Percentiles rank a stretch among this genome's conserved stretches.
Evolutionary conservation across 2,888 invertebrate species (phyloP).

Genomic region (Arge pagana): DNA sequence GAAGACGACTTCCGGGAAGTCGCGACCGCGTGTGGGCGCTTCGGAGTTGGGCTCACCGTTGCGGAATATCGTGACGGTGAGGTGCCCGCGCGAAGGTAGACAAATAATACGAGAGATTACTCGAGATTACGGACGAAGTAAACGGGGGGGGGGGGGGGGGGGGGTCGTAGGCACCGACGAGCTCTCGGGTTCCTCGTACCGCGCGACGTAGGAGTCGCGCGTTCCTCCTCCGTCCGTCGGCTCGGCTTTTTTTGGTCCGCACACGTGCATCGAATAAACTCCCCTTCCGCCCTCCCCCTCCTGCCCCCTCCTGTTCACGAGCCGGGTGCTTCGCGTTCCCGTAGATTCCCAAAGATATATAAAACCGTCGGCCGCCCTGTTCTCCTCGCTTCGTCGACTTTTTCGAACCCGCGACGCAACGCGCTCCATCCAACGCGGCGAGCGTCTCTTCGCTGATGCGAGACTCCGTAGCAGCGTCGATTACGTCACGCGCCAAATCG

Average conservation of each 20-base stretch:
- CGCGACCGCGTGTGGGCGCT: slow-evolving; percentile 13
- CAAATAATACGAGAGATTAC: slow-evolving; percentile 28
- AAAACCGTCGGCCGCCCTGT: no score
- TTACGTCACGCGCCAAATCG: no score
- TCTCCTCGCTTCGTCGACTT: slow-evolving; percentile 22
- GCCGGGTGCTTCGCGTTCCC: slow-evolving; percentile 24
- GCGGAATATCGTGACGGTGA: no score
- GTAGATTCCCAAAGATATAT: no score
- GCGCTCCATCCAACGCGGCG: no score
- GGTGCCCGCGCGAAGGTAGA: no score
- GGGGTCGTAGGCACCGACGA: slow-evolving; percentile 15
- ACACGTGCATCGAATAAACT: slow-evolving; percentile 29
- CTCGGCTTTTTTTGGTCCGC: slow-evolving; percentile 24
- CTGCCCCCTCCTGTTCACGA: slow-evolving; percentile 25
- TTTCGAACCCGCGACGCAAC: slow-evolving; percentile 40
- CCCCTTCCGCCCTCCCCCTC: slow-evolving; percentile 25
- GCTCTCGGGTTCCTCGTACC: slow-evolving; percentile 24
- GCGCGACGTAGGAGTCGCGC: no score
- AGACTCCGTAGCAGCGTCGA: no score
- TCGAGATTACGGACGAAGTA: slow-evolving; percentile 20
- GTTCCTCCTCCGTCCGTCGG: slow-evolving; percentile 17
- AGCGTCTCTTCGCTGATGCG: no score
- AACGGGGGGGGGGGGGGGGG: slow-evolving; percentile 15
- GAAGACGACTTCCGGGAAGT: slow-evolving; percentile 15
- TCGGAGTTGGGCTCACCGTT: no score